Base-by-base conservation (phyloP, 2,888 invertebrate genomes). In the Ramazzottius varieornatus region DNA sequence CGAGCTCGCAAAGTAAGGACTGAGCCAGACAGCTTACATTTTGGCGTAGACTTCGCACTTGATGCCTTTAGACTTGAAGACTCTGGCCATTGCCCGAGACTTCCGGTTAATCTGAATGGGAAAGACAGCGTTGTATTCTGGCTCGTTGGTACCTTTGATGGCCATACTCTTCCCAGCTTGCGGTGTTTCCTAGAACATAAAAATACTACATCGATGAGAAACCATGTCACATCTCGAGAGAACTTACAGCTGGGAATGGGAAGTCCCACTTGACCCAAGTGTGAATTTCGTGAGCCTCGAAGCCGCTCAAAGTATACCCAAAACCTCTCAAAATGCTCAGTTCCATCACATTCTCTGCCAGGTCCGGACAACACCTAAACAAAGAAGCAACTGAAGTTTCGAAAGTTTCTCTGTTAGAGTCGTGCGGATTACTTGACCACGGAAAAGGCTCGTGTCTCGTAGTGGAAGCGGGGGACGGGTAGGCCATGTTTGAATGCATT, bases 201-300 rank as follows among this genome's bases (percentile, higher is more conserved):
- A 54, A n/a, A 54, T 40, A 13, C 20, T 40, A 40, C 40, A 40
- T 13, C 40, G 20, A 40, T 40, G 20, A 40, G 20, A 40, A 40
- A 40, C 20, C 8, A n/a, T n/a, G n/a, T n/a, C n/a, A n/a, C n/a
- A n/a, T n/a, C n/a, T n/a, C n/a, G n/a, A n/a, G n/a, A 13, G 24
- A 67, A 32, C 81, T 79, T 74, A 87, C 88, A 74, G 82, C 82
- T 32, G 91, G 91, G 76, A 82, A 89, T 0, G 93, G 92, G 75
- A 94, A 88, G 73, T 93, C 92, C 72, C 86, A 85, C 73, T 86
- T 88, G 16, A 96, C 86, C 73, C 88, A 94, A 0, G 93, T 91
- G 72, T 93, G 91, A 33, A 90, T 81, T 67, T 92, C 90, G 73
- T 86, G 86, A 0, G 88, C 84, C 75, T 86, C 85, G 66, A 83